A percentile compares a stretch with the other conserved stretches of the same genome.
phyloP scores from a whole-genome alignment of 1,140 invertebrate genomes.

The Steinernema feltiae region DNA sequence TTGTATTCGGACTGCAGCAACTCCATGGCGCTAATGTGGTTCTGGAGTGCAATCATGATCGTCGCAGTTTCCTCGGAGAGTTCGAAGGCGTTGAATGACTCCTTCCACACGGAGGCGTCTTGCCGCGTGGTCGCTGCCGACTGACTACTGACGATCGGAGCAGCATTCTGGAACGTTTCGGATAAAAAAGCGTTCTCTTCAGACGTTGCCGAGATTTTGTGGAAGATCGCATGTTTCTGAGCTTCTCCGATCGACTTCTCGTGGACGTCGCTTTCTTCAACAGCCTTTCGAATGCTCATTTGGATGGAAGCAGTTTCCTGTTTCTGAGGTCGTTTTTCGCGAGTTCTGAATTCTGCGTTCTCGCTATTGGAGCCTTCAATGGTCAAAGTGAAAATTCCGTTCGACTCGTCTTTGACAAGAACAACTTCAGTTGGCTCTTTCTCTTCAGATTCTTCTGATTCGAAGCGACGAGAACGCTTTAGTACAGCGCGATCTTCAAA shows the following conservation, averaged over 20 bases:
- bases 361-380: conserved; percentile 29
- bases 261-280: conserved; percentile 14
- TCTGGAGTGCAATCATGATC: conserved; percentile 22
- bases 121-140: not conserved
- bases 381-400: conserved; percentile 28
- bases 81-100: conserved; percentile 23
- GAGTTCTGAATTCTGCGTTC: conserved; percentile 8
- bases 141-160: not conserved
- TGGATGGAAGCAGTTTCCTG: conserved; percentile 18
- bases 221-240: not conserved
- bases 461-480: not conserved
- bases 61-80: conserved; percentile 26
- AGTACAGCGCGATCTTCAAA: conserved; percentile 23
- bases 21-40: not conserved
- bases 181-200: conserved; percentile 7
- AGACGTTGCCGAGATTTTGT: conserved; percentile 11
- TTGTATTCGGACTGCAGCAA: conserved; percentile 14
- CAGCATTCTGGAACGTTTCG: not conserved
- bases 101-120: not conserved
- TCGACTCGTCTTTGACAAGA: conserved; percentile 35
- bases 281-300: conserved; percentile 24
- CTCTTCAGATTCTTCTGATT: conserved; percentile 28
- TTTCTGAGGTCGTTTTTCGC: conserved; percentile 21
- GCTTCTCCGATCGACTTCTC: not conserved
- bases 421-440: conserved; percentile 36